A percentile compares a stretch with the other conserved stretches of the same genome.
These are phyloP conservation scores for Buathra laborator DNA, from an alignment of 2,888 invertebrate genomes.

Conservation along the genomic window DNA sequence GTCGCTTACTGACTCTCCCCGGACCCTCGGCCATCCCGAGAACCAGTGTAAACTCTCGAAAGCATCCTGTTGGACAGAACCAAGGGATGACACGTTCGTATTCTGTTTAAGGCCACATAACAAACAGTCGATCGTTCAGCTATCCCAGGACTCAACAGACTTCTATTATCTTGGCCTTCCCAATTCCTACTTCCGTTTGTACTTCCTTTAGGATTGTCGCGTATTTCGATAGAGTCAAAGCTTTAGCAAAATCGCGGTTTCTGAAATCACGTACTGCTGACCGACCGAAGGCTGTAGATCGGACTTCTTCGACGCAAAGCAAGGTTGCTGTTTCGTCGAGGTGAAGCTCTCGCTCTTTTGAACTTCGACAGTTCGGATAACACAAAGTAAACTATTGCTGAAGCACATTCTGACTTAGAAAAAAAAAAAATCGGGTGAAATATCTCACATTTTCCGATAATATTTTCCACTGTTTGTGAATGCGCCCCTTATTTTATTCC, in stretches of 20 bases:
- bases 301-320: background rate
- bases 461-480: too few species aligned
- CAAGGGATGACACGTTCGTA: conserved; percentile 12
- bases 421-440: background rate
- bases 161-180: conserved; percentile 2
- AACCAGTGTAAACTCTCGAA: conserved; percentile 24
- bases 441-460: too few species aligned
- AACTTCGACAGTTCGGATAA: background rate
- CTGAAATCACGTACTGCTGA: conserved; percentile 53
- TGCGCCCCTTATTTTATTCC: too few species aligned
- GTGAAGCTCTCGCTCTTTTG: background rate
- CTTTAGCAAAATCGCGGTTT: background rate
- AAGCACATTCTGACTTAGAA: background rate
- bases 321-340: conserved; percentile 10
- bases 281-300: conserved; percentile 43
- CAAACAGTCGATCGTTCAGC: conserved; percentile 25
- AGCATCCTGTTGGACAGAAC: conserved; percentile 10
- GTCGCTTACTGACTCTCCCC: conserved; percentile 35
- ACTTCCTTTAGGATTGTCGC: background rate
- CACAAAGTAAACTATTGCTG: background rate
- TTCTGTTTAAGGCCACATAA: conserved; percentile 33
- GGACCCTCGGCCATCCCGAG: conserved; percentile 23
- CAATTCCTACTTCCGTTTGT: conserved; percentile 24
- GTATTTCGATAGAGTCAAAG: conserved; percentile 8
- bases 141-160: conserved; percentile 2